phyloP scores from a whole-genome alignment of 2,797 vertebrate genomes.

The Falco biarmicus region DNA sequence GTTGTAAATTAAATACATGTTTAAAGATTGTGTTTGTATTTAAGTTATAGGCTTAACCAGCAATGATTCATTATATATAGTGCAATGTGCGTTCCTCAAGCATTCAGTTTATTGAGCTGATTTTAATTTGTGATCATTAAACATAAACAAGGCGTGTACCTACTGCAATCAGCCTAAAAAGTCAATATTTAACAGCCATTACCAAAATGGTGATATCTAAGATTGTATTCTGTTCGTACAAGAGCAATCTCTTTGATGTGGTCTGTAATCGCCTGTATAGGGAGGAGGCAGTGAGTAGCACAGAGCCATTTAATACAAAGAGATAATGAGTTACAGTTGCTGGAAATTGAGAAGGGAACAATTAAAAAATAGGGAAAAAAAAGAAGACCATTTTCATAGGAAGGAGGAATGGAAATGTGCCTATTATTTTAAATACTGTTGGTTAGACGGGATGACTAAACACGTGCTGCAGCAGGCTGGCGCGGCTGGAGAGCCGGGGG shows the following conservation, averaged over 20 bases:
- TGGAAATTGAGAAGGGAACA: background rate
- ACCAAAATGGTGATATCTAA: background rate
- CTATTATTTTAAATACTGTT: background rate
- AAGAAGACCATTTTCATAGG: background rate
- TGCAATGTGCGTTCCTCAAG: background rate
- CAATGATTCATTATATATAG: background rate
- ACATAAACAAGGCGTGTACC: background rate
- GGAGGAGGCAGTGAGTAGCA: background rate
- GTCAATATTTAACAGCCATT: background rate
- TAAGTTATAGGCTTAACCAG: background rate
- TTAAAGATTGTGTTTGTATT: background rate
- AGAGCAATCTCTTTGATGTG: background rate
- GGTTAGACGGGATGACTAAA: background rate
- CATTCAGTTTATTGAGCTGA: background rate
- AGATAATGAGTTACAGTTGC: background rate
- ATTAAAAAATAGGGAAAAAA: background rate
- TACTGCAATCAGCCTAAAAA: background rate
- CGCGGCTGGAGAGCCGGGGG: background rate
- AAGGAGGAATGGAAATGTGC: background rate
- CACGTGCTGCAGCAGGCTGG: accelerated
- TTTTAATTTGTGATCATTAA: slow-evolving; percentile 42
- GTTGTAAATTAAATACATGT: background rate
- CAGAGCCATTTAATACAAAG: background rate
- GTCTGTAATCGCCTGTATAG: accelerated
- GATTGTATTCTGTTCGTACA: background rate